Evolutionary conservation across 2,888 invertebrate species (phyloP).

Genomic region (Apocheima hispidaria): DNA sequence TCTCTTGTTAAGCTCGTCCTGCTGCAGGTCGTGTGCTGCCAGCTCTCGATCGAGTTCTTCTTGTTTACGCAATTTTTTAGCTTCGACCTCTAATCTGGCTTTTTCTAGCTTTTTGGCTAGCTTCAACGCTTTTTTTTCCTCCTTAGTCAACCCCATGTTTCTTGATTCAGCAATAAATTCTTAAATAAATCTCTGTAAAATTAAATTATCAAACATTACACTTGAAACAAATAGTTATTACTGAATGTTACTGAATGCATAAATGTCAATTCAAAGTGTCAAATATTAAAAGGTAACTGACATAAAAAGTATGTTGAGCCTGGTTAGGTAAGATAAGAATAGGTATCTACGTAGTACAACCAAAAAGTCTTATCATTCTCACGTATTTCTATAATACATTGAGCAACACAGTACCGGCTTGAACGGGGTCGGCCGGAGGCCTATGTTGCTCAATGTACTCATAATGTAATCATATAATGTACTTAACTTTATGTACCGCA

Average conservation of each 20-base stretch:
- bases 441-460: no score
- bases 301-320: neutral
- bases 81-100: slow-evolving; percentile 59
- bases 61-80: slow-evolving; percentile 61
- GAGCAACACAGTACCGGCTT: no score
- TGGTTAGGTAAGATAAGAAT: no score
- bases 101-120: slow-evolving; percentile 72
- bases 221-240: neutral
- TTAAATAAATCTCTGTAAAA: slow-evolving; percentile 31
- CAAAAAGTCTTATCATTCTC: no score
- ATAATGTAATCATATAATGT: no score
- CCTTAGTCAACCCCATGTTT: slow-evolving; percentile 68
- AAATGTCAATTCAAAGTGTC: neutral
- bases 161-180: slow-evolving; percentile 19
- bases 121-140: slow-evolving; percentile 72
- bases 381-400: no score
- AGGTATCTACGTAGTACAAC: no score
- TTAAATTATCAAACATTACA: slow-evolving; percentile 23
- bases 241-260: neutral
- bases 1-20: slow-evolving; percentile 65
- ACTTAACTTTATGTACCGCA: no score
- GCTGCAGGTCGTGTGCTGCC: slow-evolving; percentile 61
- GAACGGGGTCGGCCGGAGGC: no score
- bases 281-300: neutral
- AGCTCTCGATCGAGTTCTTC: slow-evolving; percentile 72